Evolutionary conservation across 2,113 vertebrate species (phyloP).

Genomic region (Oxyruncus cristatus): DNA sequence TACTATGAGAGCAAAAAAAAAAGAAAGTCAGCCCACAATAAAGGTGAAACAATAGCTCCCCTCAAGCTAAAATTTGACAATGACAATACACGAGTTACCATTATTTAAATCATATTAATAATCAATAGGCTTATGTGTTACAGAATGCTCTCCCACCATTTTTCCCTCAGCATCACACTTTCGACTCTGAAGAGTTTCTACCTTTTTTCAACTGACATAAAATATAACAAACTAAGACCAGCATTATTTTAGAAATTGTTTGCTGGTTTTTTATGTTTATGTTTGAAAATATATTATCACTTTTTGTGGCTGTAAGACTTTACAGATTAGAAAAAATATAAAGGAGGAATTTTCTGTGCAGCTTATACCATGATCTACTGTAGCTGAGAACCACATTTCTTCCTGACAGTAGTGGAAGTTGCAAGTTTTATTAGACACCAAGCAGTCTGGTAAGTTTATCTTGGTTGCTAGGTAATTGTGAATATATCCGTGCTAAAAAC

Average conservation of each 20-base stretch:
- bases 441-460: neutral
- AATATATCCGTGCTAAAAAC: neutral
- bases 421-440: neutral
- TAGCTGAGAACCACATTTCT: neutral
- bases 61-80: neutral
- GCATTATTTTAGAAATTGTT: neutral
- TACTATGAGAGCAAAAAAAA: neutral
- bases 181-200: neutral
- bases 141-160: neutral
- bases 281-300: neutral
- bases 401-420: neutral
- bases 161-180: neutral
- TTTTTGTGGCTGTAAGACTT: neutral
- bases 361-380: neutral
- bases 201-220: neutral
- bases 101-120: neutral
- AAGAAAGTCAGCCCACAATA: neutral
- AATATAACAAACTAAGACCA: neutral
- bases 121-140: neutral
- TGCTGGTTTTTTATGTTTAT: neutral
- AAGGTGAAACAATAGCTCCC: neutral
- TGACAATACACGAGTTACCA: neutral
- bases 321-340: neutral
- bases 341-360: neutral
- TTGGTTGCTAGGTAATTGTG: neutral